A percentile compares a stretch with the other conserved stretches of the same genome.
These are phyloP conservation scores for Amphimallon solstitiale DNA, from an alignment of 2,888 invertebrate species.

Conservation along the genomic window DNA sequence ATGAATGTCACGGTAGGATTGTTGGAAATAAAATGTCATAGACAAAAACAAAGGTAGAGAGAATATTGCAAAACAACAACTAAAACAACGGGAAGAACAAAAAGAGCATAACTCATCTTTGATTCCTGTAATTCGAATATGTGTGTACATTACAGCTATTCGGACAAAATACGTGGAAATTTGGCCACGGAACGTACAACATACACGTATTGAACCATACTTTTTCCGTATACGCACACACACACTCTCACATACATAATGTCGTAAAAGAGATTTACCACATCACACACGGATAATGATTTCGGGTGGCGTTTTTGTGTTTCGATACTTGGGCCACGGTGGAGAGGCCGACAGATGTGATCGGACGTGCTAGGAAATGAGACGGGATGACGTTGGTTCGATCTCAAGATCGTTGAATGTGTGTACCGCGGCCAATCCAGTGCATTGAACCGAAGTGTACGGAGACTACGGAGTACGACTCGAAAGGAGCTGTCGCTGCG, in stretches of 20 bases:
- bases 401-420: neutral
- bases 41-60: too few relatives aligned
- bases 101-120: neutral
- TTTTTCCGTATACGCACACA: slow-evolving; percentile 35
- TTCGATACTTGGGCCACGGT: neutral
- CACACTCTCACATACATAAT: too few relatives aligned
- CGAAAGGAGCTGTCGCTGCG: too few relatives aligned
- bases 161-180: slow-evolving; percentile 32
- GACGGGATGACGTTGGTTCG: slow-evolving; percentile 30
- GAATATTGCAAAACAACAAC: too few relatives aligned
- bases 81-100: too few relatives aligned
- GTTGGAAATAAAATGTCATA: too few relatives aligned
- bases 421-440: slow-evolving; percentile 44
- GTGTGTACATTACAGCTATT: too few relatives aligned
- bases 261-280: slow-evolving; percentile 44
- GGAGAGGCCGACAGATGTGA: slow-evolving; percentile 4
- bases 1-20: too few relatives aligned
- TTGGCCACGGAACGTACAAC: slow-evolving; percentile 28
- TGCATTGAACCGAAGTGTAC: slow-evolving; percentile 44
- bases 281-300: slow-evolving; percentile 41
- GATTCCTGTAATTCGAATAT: slow-evolving; percentile 16
- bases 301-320: slow-evolving; percentile 35
- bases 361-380: slow-evolving; percentile 42
- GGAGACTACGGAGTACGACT: too few relatives aligned
- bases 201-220: too few relatives aligned